Evolutionary conservation across 35 echinoderm and acorn worm species (phyloP).

Genomic region (Lytechinus variegatus): DNA sequence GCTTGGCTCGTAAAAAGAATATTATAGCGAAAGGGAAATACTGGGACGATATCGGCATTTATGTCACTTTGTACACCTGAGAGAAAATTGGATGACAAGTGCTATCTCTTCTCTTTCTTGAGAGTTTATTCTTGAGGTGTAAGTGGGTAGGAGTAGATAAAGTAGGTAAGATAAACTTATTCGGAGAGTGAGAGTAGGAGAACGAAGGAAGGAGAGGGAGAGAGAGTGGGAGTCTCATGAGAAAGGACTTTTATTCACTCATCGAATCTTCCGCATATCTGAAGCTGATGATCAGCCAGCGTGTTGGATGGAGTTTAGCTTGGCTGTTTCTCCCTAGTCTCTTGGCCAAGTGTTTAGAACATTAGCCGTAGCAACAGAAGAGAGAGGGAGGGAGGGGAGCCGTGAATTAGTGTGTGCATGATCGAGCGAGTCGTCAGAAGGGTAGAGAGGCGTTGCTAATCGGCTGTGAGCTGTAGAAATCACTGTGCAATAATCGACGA

Average conservation of each 20-base stretch:
- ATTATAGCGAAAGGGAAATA: background rate
- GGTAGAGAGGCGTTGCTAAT: slow-evolving; percentile 47
- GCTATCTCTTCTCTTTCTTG: slow-evolving; percentile 5
- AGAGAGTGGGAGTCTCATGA: background rate
- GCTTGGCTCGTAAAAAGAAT: background rate
- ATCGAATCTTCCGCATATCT: slow-evolving; percentile 50
- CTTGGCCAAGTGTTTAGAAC: background rate
- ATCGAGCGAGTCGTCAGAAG: slow-evolving; percentile 17
- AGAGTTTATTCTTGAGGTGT: slow-evolving; percentile 40
- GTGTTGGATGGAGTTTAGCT: background rate
- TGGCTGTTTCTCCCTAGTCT: background rate
- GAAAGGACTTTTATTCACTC: slow-evolving; percentile 35
- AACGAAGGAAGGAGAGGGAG: background rate
- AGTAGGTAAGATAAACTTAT: slow-evolving; percentile 48
- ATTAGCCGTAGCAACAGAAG: background rate
- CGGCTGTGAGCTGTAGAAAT: background rate
- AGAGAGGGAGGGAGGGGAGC: background rate
- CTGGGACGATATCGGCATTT: background rate
- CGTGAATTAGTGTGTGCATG: background rate
- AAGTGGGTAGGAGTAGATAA: slow-evolving; percentile 39
- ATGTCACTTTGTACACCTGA: slow-evolving; percentile 36
- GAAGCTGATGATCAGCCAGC: slow-evolving; percentile 7
- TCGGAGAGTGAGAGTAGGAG: background rate
- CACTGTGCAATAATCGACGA: background rate
- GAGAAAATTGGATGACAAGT: slow-evolving; percentile 43